Conservation (phyloP, 2,797 vertebrate species). For the Yasuhikotakia modesta region DNA sequence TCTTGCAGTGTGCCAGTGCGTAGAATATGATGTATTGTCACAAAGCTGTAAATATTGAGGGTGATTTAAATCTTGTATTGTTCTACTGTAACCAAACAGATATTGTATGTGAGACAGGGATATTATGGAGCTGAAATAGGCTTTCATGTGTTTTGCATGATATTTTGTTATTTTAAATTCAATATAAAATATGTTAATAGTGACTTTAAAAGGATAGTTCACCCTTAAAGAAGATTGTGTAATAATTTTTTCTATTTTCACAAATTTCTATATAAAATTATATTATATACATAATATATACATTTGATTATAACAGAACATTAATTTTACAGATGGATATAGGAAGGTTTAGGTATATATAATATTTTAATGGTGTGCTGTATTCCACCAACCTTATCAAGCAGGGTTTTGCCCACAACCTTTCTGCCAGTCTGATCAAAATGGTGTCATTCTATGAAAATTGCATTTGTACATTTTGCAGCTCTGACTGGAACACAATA, state of each 20-base stretch:
- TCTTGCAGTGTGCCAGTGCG: background rate
- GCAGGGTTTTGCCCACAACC: background rate
- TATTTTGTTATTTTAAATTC: too few relatives aligned
- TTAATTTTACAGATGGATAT: too few relatives aligned
- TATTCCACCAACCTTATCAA: constrained; percentile 2
- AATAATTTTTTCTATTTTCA: too few relatives aligned
- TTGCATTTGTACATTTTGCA: constrained; percentile 36
- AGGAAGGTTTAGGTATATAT: too few relatives aligned
- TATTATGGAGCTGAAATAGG: background rate
- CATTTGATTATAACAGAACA: background rate
- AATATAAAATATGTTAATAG: too few relatives aligned
- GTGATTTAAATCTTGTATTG: background rate
- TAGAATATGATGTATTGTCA: background rate
- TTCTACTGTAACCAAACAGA: background rate
- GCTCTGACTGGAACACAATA: background rate
- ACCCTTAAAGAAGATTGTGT: background rate
- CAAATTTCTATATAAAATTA: too few relatives aligned
- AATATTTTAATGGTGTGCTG: constrained; percentile 24
- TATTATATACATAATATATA: too few relatives aligned
- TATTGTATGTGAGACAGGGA: background rate
- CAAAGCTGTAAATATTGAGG: constrained; percentile 1
- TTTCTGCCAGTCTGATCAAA: constrained; percentile 8
- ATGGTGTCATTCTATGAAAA: constrained; percentile 21
- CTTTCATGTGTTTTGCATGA: background rate
- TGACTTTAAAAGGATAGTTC: background rate